Conservation (phyloP, 2,797 vertebrate genomes). For the Melanotaenia nigrans region DNA sequence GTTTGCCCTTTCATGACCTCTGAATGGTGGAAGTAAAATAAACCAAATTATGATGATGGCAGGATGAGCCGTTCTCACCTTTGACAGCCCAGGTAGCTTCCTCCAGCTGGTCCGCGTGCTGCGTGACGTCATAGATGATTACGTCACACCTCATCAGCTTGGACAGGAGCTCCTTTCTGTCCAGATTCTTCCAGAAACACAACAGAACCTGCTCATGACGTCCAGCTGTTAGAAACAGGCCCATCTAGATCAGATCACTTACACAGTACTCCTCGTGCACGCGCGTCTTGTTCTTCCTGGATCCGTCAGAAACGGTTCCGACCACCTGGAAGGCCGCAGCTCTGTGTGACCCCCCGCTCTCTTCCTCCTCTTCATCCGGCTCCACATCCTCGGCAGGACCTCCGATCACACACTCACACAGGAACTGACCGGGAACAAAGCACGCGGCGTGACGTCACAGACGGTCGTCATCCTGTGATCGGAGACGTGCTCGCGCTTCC, state of each 20-base stretch:
- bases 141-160: constrained; percentile 88
- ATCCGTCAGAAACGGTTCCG: constrained; percentile 81
- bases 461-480: background rate
- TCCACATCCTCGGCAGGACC: constrained; percentile 67
- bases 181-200: constrained; percentile 68
- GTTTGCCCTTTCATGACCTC: too few relatives aligned
- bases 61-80: constrained; percentile 71
- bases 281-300: constrained; percentile 43
- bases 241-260: constrained; percentile 53
- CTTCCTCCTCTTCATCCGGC: constrained; percentile 79
- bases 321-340: constrained; percentile 83
- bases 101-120: constrained; percentile 82
- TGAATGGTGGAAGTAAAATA: too few relatives aligned
- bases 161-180: constrained; percentile 79
- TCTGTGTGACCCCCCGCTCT: constrained; percentile 55
- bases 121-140: constrained; percentile 90
- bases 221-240: too few relatives aligned
- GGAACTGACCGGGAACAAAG: constrained; percentile 74
- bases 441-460: too few relatives aligned
- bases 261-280: constrained; percentile 84
- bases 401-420: constrained; percentile 76
- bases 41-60: too few relatives aligned
- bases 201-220: background rate
- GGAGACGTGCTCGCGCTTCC: background rate
- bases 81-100: constrained; percentile 91